Base-by-base conservation (phyloP, 2,888 invertebrate genomes). In the Cheilosia soror region DNA sequence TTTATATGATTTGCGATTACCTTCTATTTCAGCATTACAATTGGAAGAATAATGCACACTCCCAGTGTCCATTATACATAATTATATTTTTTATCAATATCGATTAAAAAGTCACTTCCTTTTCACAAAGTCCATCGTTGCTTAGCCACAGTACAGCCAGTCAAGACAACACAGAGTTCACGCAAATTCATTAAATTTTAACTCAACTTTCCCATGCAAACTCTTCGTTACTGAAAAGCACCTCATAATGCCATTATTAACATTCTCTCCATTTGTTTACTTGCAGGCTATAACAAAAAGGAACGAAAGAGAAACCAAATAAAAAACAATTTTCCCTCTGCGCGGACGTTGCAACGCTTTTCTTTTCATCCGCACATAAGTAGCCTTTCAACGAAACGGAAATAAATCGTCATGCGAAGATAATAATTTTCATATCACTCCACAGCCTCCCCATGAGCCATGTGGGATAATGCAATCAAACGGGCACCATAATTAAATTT, bases 351-450 rank as follows among this genome's bases (percentile, higher is more conserved):
- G 60, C 31, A 37, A 11, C 29, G 72, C 68, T 83, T 84, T 79
- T 58, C 69, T 40, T 80, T 71, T 62, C 75, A 69, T 76, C 71
- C 75, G 65, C 80, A 60, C 71, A 62, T 55, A 69, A 71, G 69
- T 76, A 81, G 85, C 57, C 66, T 71, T 66, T 68, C 85, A 81
- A 72, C 76, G 49, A 85, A 85, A 85, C 85, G 85, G 85, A 85
- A 81, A 81, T 81, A 85, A 85, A 81, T 81, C 81, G 81, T 85
- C 85, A 85, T 68, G 72, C 81, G 66, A 81, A 81, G 81, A 85
- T 85, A 81, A 81, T 85, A 80, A 85, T 81, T 81, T 85, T 76
- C 81, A 81, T 77, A 81, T 85, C 72, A 85, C 51, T 81, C 72
- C 9, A 51, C 80, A 76, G 63, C 65, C 65, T 58, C 42, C 71